A percentile compares a stretch with the other conserved stretches of the same genome.
phyloP scores from a whole-genome alignment of 2,888 invertebrate genomes.

The Eledona agricola region DNA sequence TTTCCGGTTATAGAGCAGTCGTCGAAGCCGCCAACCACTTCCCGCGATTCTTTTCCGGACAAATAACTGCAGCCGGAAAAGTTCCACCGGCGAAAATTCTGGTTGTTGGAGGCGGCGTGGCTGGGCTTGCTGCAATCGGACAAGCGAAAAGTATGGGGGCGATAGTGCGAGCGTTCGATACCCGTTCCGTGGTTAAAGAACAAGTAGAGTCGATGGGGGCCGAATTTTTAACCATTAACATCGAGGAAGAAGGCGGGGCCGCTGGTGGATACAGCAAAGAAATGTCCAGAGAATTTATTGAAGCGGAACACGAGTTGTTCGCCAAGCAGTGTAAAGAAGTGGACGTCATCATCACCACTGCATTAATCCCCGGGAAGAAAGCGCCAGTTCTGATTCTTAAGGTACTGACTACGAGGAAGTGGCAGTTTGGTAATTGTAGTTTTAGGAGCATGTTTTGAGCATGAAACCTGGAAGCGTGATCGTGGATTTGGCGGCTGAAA shows the following conservation, averaged over 20 bases:
- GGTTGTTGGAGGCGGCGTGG: slow-evolving; percentile 90
- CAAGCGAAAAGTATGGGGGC: slow-evolving; percentile 91
- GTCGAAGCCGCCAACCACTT: slow-evolving; percentile 89
- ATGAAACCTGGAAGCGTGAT: slow-evolving; percentile 92
- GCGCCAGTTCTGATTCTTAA: slow-evolving; percentile 83
- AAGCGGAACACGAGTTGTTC: slow-evolving; percentile 85
- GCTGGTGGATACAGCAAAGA: slow-evolving; percentile 85
- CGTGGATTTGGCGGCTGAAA: slow-evolving; percentile 88
- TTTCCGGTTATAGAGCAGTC: slow-evolving; percentile 87
- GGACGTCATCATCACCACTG: slow-evolving; percentile 89
- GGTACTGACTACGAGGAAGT: slow-evolving; percentile 66
- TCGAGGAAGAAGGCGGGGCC: slow-evolving; percentile 78
- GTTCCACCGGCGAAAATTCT: slow-evolving; percentile 89
- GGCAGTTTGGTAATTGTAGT: too few species aligned
- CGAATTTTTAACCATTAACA: slow-evolving; percentile 82
- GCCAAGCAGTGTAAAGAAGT: slow-evolving; percentile 87
- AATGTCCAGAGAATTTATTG: slow-evolving; percentile 86
- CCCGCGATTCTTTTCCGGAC: slow-evolving; percentile 89
- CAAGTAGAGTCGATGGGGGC: slow-evolving; percentile 90
- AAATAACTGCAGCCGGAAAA: slow-evolving; percentile 90
- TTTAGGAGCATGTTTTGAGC: slow-evolving; percentile 75
- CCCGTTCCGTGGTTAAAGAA: slow-evolving; percentile 82
- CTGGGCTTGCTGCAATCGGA: slow-evolving; percentile 85
- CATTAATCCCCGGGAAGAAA: slow-evolving; percentile 86
- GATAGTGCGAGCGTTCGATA: slow-evolving; percentile 88